Conservation (phyloP, 2,113 vertebrate species). For the Oenanthe melanoleuca region DNA sequence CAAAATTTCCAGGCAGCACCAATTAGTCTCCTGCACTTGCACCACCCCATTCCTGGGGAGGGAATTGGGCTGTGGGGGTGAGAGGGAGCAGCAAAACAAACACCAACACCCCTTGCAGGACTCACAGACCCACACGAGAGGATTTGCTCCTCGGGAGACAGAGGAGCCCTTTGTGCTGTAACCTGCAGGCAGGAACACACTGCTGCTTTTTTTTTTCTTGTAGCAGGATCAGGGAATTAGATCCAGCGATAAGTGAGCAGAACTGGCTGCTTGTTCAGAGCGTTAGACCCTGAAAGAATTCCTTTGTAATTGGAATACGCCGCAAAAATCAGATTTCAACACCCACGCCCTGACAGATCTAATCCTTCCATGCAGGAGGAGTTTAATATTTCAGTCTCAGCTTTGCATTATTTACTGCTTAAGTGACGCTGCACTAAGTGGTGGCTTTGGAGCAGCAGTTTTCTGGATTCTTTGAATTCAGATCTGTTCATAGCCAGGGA, state of each 20-base stretch:
- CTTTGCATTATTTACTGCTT: background rate
- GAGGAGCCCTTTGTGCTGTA: constrained; percentile 39
- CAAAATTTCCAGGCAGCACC: background rate
- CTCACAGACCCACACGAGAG: background rate
- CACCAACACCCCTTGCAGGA: background rate
- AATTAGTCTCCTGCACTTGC: rapidly evolving
- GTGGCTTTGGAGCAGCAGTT: background rate
- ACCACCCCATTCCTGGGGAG: background rate
- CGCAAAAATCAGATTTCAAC: constrained; percentile 29
- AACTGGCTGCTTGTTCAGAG: constrained; percentile 29
- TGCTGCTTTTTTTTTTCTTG: background rate
- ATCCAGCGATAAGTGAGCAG: constrained; percentile 17
- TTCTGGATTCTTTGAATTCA: background rate
- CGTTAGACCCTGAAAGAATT: constrained; percentile 46
- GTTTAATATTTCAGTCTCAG: background rate
- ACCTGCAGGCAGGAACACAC: background rate
- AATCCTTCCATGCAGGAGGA: background rate
- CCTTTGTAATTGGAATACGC: constrained; percentile 44
- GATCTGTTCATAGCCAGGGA: background rate
- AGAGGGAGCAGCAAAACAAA: background rate
- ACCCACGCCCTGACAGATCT: background rate
- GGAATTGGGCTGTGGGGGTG: background rate
- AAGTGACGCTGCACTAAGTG: background rate
- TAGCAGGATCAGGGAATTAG: constrained; percentile 51
- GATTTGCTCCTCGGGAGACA: background rate